A percentile compares a stretch with the other conserved stretches of the same genome.
These are phyloP conservation scores for Dendrophyllia cribrosa DNA, from an alignment of 64 coral and sea anemone species.

Conservation along the genomic window DNA sequence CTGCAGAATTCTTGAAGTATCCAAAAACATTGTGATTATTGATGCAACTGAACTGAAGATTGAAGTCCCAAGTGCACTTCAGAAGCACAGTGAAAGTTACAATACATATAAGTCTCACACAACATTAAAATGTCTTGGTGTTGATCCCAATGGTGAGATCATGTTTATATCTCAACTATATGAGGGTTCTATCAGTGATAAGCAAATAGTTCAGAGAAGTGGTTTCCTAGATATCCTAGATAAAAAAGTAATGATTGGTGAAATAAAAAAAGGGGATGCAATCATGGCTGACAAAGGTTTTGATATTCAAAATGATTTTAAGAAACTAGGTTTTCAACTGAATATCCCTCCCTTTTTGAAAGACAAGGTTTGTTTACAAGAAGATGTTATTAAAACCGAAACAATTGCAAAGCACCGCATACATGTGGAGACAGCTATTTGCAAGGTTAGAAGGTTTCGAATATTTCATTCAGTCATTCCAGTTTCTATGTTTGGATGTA, in stretches of 20 bases:
- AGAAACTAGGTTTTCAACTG: slow-evolving; percentile 51
- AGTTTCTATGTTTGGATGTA: slow-evolving; percentile 54
- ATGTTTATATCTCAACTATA: slow-evolving; percentile 33
- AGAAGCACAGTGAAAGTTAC: slow-evolving; percentile 62
- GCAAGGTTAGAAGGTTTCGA: slow-evolving; percentile 55
- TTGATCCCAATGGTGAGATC: slow-evolving; percentile 50
- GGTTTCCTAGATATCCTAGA: slow-evolving; percentile 52
- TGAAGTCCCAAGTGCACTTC: slow-evolving; percentile 66
- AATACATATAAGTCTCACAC: slow-evolving; percentile 58
- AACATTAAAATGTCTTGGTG: slow-evolving; percentile 72
- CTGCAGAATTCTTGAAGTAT: slow-evolving; percentile 68
- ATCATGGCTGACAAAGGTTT: too few relatives aligned
- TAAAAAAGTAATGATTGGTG: too few relatives aligned
- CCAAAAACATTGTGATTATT: slow-evolving; percentile 65
- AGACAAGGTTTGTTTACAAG: slow-evolving; percentile 55
- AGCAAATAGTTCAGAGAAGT: slow-evolving; percentile 44
- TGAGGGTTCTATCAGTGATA: slow-evolving; percentile 62
- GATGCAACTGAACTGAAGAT: slow-evolving; percentile 77
- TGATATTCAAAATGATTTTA: too few relatives aligned
- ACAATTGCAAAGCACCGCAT: slow-evolving; percentile 57
- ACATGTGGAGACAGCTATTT: slow-evolving; percentile 61
- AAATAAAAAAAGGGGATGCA: too few relatives aligned
- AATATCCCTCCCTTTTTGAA: slow-evolving; percentile 61
- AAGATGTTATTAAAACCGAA: slow-evolving; percentile 60
- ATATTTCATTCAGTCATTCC: slow-evolving; percentile 63